Conservation (phyloP, 2,888 invertebrate genomes). For the Hymenopus coronatus region DNA sequence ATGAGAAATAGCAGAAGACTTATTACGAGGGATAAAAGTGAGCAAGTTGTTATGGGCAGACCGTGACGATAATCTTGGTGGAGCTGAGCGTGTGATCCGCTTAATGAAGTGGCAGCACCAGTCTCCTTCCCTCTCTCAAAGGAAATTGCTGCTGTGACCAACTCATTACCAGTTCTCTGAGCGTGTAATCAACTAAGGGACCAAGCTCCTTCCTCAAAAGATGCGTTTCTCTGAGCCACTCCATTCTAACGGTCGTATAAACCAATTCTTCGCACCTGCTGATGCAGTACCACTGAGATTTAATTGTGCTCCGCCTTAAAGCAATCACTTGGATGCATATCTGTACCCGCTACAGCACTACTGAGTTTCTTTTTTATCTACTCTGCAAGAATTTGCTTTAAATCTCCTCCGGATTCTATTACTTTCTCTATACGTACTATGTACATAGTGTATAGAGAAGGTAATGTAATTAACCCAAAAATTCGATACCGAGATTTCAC, state of each 20-base stretch:
- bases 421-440: too few species aligned
- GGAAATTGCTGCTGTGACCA: not conserved
- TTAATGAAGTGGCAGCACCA: not conserved
- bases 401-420: too few species aligned
- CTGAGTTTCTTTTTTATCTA: too few species aligned
- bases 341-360: too few species aligned
- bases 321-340: too few species aligned
- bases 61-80: not conserved
- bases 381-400: too few species aligned
- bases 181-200: not conserved
- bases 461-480: too few species aligned
- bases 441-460: too few species aligned
- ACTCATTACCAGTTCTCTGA: not conserved
- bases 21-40: too few species aligned
- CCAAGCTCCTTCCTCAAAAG: not conserved
- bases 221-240: not conserved
- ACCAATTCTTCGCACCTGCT: not conserved
- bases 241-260: not conserved
- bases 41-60: not conserved
- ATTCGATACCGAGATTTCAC: too few species aligned
- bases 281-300: not conserved
- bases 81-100: not conserved
- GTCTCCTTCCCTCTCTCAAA: not conserved
- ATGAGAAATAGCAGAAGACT: too few species aligned
- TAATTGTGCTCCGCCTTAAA: not conserved